Evolutionary conservation across 2,797 vertebrate species (phyloP).

Genomic region (Anolis apletophallus): DNA sequence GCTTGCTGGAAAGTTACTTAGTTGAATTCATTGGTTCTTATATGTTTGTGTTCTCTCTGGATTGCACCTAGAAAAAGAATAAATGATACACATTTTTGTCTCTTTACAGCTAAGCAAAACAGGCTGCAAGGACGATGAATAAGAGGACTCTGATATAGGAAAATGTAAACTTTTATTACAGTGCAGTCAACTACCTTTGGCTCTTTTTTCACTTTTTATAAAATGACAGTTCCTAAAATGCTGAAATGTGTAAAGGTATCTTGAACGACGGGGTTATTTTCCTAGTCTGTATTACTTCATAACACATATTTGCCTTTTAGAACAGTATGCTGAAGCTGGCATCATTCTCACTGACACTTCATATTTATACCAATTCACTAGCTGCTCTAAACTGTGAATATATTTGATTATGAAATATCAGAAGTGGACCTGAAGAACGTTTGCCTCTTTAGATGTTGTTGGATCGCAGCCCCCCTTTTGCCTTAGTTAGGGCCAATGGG

Average conservation of each 20-base stretch:
- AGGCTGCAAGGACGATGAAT: constrained; percentile 92
- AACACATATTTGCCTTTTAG: constrained; percentile 77
- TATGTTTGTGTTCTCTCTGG: not conserved
- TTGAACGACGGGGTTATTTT: constrained; percentile 58
- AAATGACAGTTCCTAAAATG: constrained; percentile 68
- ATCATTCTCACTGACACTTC: constrained; percentile 51
- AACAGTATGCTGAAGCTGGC: constrained; percentile 62
- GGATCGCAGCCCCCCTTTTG: not conserved
- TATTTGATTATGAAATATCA: constrained; percentile 60
- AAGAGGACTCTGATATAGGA: constrained; percentile 71
- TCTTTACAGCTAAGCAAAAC: constrained; percentile 92
- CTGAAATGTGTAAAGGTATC: constrained; percentile 59
- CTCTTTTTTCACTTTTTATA: constrained; percentile 75
- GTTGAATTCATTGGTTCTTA: not conserved
- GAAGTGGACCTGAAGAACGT: not conserved
- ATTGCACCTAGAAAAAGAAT: constrained; percentile 8
- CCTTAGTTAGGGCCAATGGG: not conserved
- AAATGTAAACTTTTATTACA: constrained; percentile 66
- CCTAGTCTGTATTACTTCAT: constrained; percentile 53
- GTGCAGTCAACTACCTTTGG: constrained; percentile 64
- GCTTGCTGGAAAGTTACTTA: not conserved
- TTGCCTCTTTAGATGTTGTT: not conserved
- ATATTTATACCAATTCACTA: constrained; percentile 61
- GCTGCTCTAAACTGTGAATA: constrained; percentile 54
- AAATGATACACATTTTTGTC: constrained; percentile 65